A percentile compares a stretch with the other conserved stretches of the same genome.
Conservation (phyloP, 2,888 invertebrate genomes). For the Crepidodera aurea region DNA sequence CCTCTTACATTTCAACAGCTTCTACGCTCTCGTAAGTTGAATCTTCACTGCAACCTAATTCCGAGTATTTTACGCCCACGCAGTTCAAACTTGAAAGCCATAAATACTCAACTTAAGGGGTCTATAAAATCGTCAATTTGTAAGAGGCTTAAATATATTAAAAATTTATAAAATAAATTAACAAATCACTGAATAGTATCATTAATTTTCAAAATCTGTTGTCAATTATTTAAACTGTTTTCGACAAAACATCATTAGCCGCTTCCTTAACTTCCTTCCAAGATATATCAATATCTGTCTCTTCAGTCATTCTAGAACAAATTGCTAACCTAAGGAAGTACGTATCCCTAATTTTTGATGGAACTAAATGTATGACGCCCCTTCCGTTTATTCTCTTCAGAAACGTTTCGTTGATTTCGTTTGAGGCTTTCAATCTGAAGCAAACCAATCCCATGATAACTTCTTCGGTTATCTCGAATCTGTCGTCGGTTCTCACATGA, state of each 20-base stretch:
- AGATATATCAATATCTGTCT: slow-evolving; percentile 82
- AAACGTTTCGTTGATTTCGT: slow-evolving; percentile 83
- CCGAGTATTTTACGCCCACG: no score
- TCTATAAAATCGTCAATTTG: no score
- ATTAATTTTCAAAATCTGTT: background rate
- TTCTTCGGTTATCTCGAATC: slow-evolving; percentile 90
- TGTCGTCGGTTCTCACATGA: slow-evolving; percentile 75
- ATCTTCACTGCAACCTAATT: no score
- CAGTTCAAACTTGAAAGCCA: no score
- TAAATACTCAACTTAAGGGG: no score
- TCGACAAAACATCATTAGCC: slow-evolving; percentile 71
- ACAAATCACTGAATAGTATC: background rate
- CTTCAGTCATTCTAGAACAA: slow-evolving; percentile 84
- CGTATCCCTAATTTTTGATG: slow-evolving; percentile 82
- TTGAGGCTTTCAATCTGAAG: slow-evolving; percentile 88
- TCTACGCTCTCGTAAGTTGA: no score
- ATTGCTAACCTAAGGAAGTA: slow-evolving; percentile 91
- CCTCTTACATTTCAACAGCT: no score
- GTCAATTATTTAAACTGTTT: slow-evolving; percentile 29
- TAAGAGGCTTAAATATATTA: no score
- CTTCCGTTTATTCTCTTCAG: slow-evolving; percentile 87
- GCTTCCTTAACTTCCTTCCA: slow-evolving; percentile 86
- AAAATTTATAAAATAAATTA: background rate
- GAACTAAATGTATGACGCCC: slow-evolving; percentile 91
- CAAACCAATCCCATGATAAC: slow-evolving; percentile 96